Percentiles rank a stretch among this genome's conserved stretches.
Conservation (phyloP, 30 jellyfish, hydroid and myxozoan genomes). For the Aurelia aurita region DNA sequence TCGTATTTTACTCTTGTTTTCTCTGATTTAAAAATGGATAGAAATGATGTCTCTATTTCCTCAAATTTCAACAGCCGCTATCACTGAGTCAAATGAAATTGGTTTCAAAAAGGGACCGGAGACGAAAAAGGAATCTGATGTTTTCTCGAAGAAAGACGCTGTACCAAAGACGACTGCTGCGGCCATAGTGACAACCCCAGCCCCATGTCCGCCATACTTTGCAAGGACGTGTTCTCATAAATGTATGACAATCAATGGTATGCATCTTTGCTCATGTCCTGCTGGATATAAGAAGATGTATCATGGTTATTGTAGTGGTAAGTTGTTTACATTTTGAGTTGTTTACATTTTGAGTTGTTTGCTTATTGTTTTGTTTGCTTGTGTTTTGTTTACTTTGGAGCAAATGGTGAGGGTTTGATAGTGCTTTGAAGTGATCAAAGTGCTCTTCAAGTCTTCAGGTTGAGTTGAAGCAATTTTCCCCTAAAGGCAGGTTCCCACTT, state of each 20-base stretch:
- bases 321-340: background rate
- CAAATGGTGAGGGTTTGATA: too few species aligned
- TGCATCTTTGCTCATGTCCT: slow-evolving; percentile 79
- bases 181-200: slow-evolving; percentile 20
- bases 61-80: background rate
- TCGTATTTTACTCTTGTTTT: too few species aligned
- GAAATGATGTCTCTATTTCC: too few species aligned
- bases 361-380: background rate
- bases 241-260: slow-evolving; percentile 47
- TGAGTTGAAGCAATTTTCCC: too few species aligned
- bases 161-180: slow-evolving; percentile 9
- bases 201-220: slow-evolving; percentile 60
- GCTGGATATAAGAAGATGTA: slow-evolving; percentile 66
- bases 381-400: too few species aligned
- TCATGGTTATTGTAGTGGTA: slow-evolving; percentile 83
- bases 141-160: slow-evolving; percentile 10
- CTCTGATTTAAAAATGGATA: too few species aligned
- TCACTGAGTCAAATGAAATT: slow-evolving; percentile 31
- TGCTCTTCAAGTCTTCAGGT: too few species aligned
- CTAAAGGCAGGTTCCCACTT: too few species aligned
- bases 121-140: slow-evolving; percentile 40
- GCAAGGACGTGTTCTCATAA: slow-evolving; percentile 65
- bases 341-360: too few species aligned
- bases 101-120: slow-evolving; percentile 41
- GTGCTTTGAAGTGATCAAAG: too few species aligned